Evolutionary conservation across 2,888 invertebrate genomes (phyloP), one percentile per base, ranked within the genome.

Genomic region (Plebejus anna): DNA sequence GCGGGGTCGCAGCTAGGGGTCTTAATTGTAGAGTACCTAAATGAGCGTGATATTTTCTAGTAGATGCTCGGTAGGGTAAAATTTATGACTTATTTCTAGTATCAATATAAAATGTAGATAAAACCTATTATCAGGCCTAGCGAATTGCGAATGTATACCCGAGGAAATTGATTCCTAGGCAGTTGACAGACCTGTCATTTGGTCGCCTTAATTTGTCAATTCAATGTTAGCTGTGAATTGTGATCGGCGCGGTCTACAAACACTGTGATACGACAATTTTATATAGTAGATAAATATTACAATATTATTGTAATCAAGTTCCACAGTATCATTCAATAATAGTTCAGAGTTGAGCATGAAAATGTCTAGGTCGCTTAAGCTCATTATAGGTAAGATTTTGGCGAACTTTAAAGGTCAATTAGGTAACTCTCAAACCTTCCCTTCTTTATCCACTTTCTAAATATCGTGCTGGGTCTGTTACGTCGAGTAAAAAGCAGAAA

Each of bases 331-430:
- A 61, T 28, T 11, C 61, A 61, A 61, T 1, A 72, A 47, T 72
- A 51, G 22, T 22, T 72, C 72, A 72, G 28, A 72, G 72, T 13
- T 47, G n/a, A 42, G 11, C 72, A 47, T 42, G 28, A 22, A 72
- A 72, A 72, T 11, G 72, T 47, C 72, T 51, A 47, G 72, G 72
- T 73, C 73, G 16, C 51, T 28, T 32, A 73, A 51, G 28, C 32
- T 36, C 55, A 28, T 16, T 66, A 28, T 13, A 51, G 47, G 51
- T 72, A 51, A 28, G 9, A 73, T 22, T 51, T 73, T 73, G 72
- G 47, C 51, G 73, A n/a, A 55, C 51, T 73, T 73, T 32, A 73
- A 73, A 73, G 73, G 73, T 73, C 28, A 22, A 28, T 55, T 55
- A 16, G 55, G 4, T 4, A 55, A 55, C 11, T 55, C 55, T 55